Evolutionary conservation across 2,113 vertebrate species (phyloP).

Genomic region (Cygnus atratus): DNA sequence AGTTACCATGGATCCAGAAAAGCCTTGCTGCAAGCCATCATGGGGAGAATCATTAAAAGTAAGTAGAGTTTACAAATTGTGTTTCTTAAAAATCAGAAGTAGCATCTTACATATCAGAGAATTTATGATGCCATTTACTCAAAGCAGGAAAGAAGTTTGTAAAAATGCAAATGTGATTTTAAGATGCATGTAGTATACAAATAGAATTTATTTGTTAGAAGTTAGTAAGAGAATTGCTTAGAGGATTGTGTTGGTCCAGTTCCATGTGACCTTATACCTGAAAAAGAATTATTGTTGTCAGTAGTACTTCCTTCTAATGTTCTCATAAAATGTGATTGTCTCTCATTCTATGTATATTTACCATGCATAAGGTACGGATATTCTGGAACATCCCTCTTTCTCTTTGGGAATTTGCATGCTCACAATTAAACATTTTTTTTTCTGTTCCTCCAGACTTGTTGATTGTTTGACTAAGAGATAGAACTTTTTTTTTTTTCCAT

Average conservation of each 20-base stretch:
- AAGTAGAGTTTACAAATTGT: not conserved
- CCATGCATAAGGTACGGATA: not conserved
- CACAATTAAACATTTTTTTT: not conserved
- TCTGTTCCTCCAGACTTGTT: not conserved
- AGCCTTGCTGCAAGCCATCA: conserved; percentile 78
- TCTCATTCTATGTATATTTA: not conserved
- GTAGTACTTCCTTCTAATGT: not conserved
- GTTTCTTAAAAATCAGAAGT: not conserved
- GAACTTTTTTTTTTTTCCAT: not conserved
- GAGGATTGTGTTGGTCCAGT: not conserved
- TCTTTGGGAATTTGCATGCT: not conserved
- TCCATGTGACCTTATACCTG: not conserved
- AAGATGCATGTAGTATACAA: not conserved
- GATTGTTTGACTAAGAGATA: not conserved
- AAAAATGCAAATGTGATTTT: not conserved
- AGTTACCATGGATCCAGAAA: conserved; percentile 79
- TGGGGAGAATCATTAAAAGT: conserved; percentile 83
- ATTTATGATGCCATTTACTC: not conserved
- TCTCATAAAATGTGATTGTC: not conserved
- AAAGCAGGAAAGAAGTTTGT: not conserved
- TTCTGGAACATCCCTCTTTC: not conserved
- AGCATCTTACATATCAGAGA: not conserved
- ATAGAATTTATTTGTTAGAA: not conserved
- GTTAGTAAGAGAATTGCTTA: not conserved
- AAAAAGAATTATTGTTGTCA: not conserved